Evolutionary conservation across 2,797 vertebrate species (phyloP).

Genomic region (Poeciliopsis turneri): DNA sequence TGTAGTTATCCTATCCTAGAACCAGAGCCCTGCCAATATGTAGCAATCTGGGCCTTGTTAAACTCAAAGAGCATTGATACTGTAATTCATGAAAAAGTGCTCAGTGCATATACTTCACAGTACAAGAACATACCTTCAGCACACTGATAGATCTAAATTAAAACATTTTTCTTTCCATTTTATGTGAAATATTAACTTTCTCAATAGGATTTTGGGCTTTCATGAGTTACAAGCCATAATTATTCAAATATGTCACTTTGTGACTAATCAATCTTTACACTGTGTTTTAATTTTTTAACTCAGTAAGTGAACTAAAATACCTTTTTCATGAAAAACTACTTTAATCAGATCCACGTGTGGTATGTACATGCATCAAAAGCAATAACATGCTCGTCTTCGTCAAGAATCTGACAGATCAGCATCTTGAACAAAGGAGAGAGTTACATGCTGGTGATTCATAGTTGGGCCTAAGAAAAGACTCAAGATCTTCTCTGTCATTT

Average conservation of each 20-base stretch:
- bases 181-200: neutral
- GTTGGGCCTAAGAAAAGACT: neutral
- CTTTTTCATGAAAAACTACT: neutral
- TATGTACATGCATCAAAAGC: neutral
- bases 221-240: neutral
- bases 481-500: neutral
- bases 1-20: no score
- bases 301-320: neutral
- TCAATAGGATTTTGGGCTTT: neutral
- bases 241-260: neutral
- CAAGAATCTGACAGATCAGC: neutral
- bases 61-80: neutral
- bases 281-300: neutral
- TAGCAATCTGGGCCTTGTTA: neutral
- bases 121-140: neutral
- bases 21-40: neutral
- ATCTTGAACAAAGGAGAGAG: neutral
- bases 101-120: neutral
- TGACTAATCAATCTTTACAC: neutral
- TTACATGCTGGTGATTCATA: neutral
- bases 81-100: no score
- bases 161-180: neutral
- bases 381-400: neutral
- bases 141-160: neutral
- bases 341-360: neutral